Evolutionary conservation across 2,888 invertebrate species (phyloP).

Genomic region (Neoascia interrupta): DNA sequence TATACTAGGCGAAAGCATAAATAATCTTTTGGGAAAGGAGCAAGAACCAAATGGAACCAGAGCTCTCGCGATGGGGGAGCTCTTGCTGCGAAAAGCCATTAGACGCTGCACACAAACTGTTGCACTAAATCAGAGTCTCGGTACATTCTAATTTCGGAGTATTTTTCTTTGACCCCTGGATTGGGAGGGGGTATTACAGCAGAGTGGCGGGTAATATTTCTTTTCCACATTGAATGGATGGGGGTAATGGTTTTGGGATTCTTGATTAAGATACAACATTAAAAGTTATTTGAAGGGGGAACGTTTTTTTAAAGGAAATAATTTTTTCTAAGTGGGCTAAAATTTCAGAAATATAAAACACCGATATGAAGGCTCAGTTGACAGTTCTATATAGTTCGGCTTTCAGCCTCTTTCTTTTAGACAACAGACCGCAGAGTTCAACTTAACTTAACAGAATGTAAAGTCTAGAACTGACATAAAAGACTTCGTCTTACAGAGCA

Average conservation of each 20-base stretch:
- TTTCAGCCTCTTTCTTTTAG: too few relatives aligned
- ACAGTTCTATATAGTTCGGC: too few relatives aligned
- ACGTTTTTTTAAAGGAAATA: too few relatives aligned
- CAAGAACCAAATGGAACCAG: not conserved
- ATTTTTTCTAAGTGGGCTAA: too few relatives aligned
- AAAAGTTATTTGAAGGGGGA: too few relatives aligned
- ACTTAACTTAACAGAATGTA: too few relatives aligned
- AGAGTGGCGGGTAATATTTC: constrained; percentile 44
- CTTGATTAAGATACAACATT: constrained; percentile 42
- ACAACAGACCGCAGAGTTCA: too few relatives aligned
- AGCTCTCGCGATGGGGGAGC: constrained; percentile 33
- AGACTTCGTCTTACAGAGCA: too few relatives aligned
- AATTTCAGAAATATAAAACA: too few relatives aligned
- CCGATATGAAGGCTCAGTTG: too few relatives aligned
- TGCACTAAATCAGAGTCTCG: constrained; percentile 62
- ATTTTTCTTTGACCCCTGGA: constrained; percentile 33
- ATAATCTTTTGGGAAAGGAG: constrained; percentile 33
- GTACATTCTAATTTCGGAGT: constrained; percentile 59
- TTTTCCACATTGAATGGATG: not conserved
- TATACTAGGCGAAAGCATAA: constrained; percentile 35
- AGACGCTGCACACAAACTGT: constrained; percentile 65
- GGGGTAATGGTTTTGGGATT: constrained; percentile 41
- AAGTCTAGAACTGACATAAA: too few relatives aligned
- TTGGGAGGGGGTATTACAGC: constrained; percentile 25
- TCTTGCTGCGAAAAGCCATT: constrained; percentile 66